phyloP scores from a whole-genome alignment of 2,113 vertebrate species.

The Lutjanus erythropterus region DNA sequence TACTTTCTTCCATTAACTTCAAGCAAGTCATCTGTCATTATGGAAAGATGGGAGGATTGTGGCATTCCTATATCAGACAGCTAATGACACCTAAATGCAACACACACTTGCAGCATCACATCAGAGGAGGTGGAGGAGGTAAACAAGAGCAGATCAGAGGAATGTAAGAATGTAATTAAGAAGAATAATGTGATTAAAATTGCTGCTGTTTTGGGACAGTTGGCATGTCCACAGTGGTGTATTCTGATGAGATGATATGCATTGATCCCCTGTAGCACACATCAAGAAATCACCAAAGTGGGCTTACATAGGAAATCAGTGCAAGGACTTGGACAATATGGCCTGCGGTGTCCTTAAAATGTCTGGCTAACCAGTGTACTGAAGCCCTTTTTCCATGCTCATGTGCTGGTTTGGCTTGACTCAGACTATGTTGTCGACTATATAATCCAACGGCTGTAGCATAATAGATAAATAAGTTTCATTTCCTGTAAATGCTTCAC shows the following conservation, averaged over 20 bases:
- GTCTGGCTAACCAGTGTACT: neutral
- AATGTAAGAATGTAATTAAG: too few relatives aligned
- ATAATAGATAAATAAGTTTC: too few relatives aligned
- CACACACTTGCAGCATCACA: neutral
- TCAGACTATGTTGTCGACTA: too few relatives aligned
- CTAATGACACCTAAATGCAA: neutral
- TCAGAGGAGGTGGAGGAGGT: neutral
- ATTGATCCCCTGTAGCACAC: neutral
- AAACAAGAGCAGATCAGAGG: neutral
- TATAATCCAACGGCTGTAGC: too few relatives aligned
- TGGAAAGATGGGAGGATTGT: neutral
- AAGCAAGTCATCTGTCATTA: neutral
- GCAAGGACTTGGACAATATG: too few relatives aligned
- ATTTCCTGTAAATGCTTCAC: too few relatives aligned
- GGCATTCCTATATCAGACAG: neutral
- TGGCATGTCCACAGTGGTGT: accelerated
- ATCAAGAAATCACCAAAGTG: neutral
- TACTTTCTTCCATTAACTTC: neutral
- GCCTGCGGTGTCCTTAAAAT: neutral
- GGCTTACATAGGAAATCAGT: neutral
- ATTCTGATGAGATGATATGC: neutral
- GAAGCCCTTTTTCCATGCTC: too few relatives aligned
- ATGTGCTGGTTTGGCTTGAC: too few relatives aligned
- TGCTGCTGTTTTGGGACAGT: neutral
- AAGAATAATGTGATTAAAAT: neutral